These are phyloP conservation scores for Pseudomyrmex flavicornis DNA, from an alignment of 1,140 invertebrate genomes.

Conservation along the genomic window DNA sequence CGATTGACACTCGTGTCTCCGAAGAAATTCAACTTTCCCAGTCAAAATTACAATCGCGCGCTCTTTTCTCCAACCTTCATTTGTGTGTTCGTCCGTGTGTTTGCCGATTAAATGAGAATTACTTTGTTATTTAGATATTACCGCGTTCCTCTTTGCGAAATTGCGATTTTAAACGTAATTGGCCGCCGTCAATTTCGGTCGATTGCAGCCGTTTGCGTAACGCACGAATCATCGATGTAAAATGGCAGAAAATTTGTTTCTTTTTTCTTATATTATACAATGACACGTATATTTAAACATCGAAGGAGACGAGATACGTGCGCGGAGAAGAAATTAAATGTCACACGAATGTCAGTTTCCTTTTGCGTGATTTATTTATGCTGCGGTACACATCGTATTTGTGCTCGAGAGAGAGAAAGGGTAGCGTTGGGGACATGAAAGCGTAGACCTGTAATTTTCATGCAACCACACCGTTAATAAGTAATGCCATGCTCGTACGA, in stretches of 20 bases:
- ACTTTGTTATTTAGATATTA: constrained; percentile 20
- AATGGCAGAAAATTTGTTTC: neutral
- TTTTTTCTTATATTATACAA: neutral
- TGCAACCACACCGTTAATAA: constrained; percentile 27
- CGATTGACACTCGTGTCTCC: too few species aligned
- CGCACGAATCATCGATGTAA: neutral
- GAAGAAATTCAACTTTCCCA: too few species aligned
- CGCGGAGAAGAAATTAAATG: too few species aligned
- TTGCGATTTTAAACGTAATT: constrained; percentile 6
- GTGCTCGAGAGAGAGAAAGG: too few species aligned
- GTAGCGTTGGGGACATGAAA: neutral
- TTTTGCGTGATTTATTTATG: constrained; percentile 22
- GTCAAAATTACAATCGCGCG: too few species aligned
- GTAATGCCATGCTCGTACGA: constrained; percentile 26
- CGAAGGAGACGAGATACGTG: too few species aligned
- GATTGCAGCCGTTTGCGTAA: constrained; percentile 1
- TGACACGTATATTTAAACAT: neutral
- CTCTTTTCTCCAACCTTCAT: too few species aligned
- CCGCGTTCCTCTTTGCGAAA: neutral
- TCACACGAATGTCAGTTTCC: constrained; percentile 15
- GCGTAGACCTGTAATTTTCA: constrained; percentile 9
- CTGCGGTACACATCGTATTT: too few species aligned
- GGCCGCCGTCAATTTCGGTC: neutral
- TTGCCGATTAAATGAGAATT: neutral
- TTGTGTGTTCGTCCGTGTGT: too few species aligned